A percentile compares a stretch with the other conserved stretches of the same genome.
Evolutionary conservation across 2,888 invertebrate species (phyloP).

Genomic region (Ptychoptera contaminata): DNA sequence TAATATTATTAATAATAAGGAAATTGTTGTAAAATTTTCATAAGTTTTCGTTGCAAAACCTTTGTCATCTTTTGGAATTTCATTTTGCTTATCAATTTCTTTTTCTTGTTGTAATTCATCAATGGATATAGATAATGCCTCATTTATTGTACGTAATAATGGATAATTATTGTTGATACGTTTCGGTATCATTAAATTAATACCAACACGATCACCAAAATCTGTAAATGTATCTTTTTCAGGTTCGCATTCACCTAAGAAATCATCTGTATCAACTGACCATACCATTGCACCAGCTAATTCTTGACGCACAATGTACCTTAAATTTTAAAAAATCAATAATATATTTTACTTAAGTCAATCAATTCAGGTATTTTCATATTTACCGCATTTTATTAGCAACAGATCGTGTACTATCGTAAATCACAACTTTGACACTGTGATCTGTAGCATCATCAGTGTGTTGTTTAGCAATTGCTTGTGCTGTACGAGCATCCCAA

Average conservation of each 20-base stretch:
- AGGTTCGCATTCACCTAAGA: conserved; percentile 47
- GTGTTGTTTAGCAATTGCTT: conserved; percentile 33
- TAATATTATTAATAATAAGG: too few relatives aligned
- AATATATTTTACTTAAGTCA: too few relatives aligned
- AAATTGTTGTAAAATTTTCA: too few relatives aligned
- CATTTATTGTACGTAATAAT: conserved; percentile 55
- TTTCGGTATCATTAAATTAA: conserved; percentile 17
- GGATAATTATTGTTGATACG: conserved; percentile 42
- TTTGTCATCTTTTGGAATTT: conserved; percentile 14
- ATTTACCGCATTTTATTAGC: conserved; percentile 45
- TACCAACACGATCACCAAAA: conserved; percentile 20
- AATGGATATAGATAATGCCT: conserved; percentile 39
- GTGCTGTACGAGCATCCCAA: conserved; percentile 48
- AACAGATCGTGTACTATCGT: conserved; percentile 61
- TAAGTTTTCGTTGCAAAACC: too few relatives aligned
- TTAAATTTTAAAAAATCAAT: conserved; percentile 8
- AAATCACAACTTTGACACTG: conserved; percentile 41
- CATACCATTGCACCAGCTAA: conserved; percentile 76
- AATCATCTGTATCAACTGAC: conserved; percentile 83
- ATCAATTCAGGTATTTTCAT: too few relatives aligned
- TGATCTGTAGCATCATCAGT: conserved; percentile 40
- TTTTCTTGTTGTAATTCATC: conserved; percentile 36
- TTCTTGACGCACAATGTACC: conserved; percentile 44
- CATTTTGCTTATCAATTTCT: conserved; percentile 36
- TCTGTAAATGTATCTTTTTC: conserved; percentile 36